Percentiles rank a stretch among this genome's conserved stretches.
phyloP scores from a whole-genome alignment of 2,113 vertebrate species.

The Melozone crissalis region DNA sequence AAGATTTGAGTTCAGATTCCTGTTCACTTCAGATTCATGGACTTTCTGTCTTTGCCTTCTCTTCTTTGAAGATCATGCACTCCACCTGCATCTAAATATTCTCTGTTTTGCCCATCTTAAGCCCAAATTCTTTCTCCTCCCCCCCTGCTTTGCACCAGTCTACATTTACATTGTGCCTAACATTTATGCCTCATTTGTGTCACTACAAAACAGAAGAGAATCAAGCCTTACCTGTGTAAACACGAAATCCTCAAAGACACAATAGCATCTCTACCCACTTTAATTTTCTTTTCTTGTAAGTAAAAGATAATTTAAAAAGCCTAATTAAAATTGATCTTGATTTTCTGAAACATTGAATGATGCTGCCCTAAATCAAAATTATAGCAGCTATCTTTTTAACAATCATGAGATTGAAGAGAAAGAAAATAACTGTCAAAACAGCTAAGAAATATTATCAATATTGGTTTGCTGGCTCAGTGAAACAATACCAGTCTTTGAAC shows the following conservation, averaged over 20 bases:
- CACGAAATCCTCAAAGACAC: background rate
- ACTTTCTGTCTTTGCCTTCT: background rate
- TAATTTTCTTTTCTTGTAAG: background rate
- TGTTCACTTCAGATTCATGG: background rate
- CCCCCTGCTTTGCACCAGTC: background rate
- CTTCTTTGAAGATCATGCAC: background rate
- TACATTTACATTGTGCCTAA: background rate
- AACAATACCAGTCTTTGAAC: background rate
- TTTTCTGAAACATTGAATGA: constrained; percentile 17
- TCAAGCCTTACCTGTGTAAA: background rate
- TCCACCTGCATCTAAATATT: background rate
- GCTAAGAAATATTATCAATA: background rate
- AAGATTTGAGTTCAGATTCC: background rate
- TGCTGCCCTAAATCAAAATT: background rate
- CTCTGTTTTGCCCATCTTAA: background rate
- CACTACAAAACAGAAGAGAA: background rate
- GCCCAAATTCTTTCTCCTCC: background rate
- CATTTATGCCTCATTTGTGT: background rate
- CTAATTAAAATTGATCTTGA: constrained; percentile 14
- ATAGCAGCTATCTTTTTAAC: background rate
- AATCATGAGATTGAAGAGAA: background rate
- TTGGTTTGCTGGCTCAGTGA: background rate
- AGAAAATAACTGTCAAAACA: background rate
- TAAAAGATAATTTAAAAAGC: background rate
- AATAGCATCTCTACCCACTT: background rate